Evolutionary conservation across 2,888 invertebrate genomes (phyloP).

Genomic region (Drosophila planitibia): DNA sequence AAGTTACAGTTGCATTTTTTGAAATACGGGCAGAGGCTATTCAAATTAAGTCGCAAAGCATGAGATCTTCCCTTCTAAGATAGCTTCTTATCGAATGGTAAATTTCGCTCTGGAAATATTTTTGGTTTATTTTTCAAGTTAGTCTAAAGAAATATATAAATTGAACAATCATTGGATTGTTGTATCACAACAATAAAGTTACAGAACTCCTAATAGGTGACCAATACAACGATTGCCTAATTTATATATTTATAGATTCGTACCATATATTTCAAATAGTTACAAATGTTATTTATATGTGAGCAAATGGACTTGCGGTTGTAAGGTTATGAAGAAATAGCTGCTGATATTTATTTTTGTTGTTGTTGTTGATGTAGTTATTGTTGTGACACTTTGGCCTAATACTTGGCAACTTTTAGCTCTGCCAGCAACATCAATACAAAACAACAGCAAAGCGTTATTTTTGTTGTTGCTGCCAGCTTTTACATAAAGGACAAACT

Average conservation of each 20-base stretch:
- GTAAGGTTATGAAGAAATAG: not conserved
- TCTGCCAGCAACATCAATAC: constrained; percentile 36
- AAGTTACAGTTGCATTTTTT: not conserved
- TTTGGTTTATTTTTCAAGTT: not conserved
- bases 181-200: no score
- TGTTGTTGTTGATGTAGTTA: constrained; percentile 13
- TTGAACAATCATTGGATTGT: not conserved
- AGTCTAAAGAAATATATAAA: not conserved
- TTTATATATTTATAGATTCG: not conserved
- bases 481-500: constrained; percentile 57
- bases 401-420: constrained; percentile 50
- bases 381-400: constrained; percentile 45
- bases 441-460: constrained; percentile 21
- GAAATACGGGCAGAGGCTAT: not conserved
- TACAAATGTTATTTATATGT: not conserved
- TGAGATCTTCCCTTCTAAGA: not conserved
- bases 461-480: constrained; percentile 9
- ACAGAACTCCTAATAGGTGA: not conserved
- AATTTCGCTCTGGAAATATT: not conserved
- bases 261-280: not conserved
- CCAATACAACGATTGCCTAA: not conserved
- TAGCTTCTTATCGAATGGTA: not conserved
- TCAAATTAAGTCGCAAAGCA: not conserved
- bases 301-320: not conserved
- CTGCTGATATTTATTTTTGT: not conserved